Evolutionary conservation across 2,888 invertebrate genomes (phyloP), one percentile per base, ranked within the genome.

Genomic region (Drosophila robusta): DNA sequence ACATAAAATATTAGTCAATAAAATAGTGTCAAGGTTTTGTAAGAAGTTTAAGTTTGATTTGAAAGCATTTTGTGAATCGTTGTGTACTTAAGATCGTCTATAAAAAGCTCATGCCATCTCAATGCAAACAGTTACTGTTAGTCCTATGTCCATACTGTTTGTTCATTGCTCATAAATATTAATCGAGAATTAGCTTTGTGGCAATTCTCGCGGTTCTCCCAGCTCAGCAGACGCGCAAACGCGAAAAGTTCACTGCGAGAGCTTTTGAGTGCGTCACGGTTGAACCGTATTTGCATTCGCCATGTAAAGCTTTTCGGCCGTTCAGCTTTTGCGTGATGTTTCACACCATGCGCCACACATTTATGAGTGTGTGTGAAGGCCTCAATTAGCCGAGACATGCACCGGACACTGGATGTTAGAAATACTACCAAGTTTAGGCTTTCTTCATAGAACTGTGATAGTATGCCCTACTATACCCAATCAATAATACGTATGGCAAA

Each of bases 321-420:
- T 32, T 45, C 18, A 60, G 67, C 67, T 67, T 76, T 58, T 47
- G 44, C 11, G 22, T 55, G 38, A 18, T 34, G 8, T 60, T 51
- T 32, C 22, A 3, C 7, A 9, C 34, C 29, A 24, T n/a, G 34
- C 32, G 29, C 42, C 45, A 42, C 44, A 51, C 54, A 41, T 42
- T 41, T 36, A 38, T 42, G 47, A 36, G 18, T 14, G 41, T 14
- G 45, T 42, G 45, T 42, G 1, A 42, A 55, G 42, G 39, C 51
- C 41, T 29, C 49, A 54, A 58, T 60, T 72, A 75, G 77, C 77
- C 73, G 18, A 68, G 75, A 75, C 78, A 63, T 61, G 36, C 41
- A 75, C 75, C 75, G 32, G 22, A 14, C 56, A 50, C 26, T 24
- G 36, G 11, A 51, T 12, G 45, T 11, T n/a, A 36, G 3, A 26